These are phyloP conservation scores for Eira barbara DNA, from an alignment of 2,113 vertebrate genomes.

Conservation along the genomic window DNA sequence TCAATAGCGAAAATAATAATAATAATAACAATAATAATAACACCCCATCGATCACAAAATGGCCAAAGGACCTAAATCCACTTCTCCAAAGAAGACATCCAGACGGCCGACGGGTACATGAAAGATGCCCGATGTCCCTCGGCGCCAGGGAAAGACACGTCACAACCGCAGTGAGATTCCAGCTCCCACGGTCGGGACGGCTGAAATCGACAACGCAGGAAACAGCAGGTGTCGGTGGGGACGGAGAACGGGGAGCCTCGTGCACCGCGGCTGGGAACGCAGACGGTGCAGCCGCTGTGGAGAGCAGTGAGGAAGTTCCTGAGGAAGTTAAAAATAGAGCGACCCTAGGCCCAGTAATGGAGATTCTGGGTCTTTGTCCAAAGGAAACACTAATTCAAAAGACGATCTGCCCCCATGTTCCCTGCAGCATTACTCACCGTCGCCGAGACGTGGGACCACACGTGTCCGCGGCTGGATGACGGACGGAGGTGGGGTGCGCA, in stretches of 20 bases:
- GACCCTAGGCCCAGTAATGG: neutral
- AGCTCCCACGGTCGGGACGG: neutral
- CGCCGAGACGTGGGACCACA: neutral
- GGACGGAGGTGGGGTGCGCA: fast-evolving
- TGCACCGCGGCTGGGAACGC: neutral
- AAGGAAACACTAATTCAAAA: neutral
- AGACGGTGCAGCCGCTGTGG: neutral
- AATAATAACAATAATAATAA: neutral
- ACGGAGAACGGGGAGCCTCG: neutral
- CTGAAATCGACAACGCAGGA: neutral
- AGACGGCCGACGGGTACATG: neutral
- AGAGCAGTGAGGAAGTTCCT: neutral
- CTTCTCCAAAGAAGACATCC: neutral
- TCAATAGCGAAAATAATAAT: neutral
- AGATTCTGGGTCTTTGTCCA: neutral
- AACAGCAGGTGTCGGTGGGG: neutral
- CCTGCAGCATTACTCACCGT: neutral
- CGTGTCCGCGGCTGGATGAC: fast-evolving
- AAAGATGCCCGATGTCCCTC: neutral
- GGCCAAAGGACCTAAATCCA: neutral
- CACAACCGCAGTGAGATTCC: neutral
- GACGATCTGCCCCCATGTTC: neutral
- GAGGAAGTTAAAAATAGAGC: neutral
- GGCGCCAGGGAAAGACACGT: neutral
- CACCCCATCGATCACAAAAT: neutral